Evolutionary conservation across 2,888 invertebrate species (phyloP), one percentile per base, ranked within the genome.

Genomic region (Sarcophaga rosellei): DNA sequence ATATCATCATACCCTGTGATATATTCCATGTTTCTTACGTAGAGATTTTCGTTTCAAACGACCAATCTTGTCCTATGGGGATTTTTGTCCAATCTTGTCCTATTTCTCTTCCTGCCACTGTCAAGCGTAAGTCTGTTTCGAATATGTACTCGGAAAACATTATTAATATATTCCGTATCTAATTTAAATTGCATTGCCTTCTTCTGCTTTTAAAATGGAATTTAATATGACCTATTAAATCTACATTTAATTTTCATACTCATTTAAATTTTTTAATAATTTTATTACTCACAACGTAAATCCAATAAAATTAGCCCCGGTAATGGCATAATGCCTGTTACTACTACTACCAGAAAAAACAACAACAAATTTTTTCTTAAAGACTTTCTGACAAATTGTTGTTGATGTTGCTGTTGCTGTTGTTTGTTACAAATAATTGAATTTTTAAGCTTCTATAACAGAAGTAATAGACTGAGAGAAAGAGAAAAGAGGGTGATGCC

Each of bases 401-500:
- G 12, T 53, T 47, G 47, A 15, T 53, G 11, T 3, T 47, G 2
- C 15, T 15, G n/a, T 25, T 44, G 17, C 53, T 45, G 35, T 63
- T 53, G 57, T 78, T 69, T 57, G 45, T 75, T 35, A 35, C 80
- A 25, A 75, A 70, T 70, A 81, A 85, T 81, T 85, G 63, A 81
- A 78, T 85, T 81, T 70, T n/a, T 78, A 74, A 74, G 69, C 78
- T 65, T 62, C 47, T 63, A 44, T 72, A n/a, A 74, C 45, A 69
- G 20, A 68, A 63, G 76, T 35, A 35, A 35, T 35, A 35, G 8
- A 35, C 35, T 10, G 35, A 53, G 53, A 15, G 53, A 12, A 17
- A 15, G 17, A 53, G 17, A 53, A 4, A 53, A 17, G 15, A 53
- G 53, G 53, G 17, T 17, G 53, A 17, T 53, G 35, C 35, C 12